Percentiles rank a stretch among this genome's conserved stretches.
Evolutionary conservation across 2,888 invertebrate genomes (phyloP).

Genomic region (Nycteola revayana): DNA sequence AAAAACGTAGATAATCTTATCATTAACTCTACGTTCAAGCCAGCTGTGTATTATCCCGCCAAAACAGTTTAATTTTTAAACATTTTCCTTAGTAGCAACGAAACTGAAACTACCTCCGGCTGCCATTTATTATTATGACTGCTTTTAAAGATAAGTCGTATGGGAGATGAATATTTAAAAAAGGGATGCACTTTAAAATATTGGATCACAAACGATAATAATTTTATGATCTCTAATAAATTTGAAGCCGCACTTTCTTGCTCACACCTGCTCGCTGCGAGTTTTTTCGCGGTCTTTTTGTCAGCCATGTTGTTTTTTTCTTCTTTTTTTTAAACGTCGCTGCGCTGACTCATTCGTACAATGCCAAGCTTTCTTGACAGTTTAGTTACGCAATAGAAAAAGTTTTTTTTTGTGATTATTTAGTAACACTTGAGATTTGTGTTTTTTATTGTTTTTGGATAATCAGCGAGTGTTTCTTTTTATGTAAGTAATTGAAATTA

Average conservation of each 20-base stretch:
- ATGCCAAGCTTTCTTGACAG: slow-evolving; percentile 41
- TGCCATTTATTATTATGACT: too few species aligned
- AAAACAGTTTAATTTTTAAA: too few species aligned
- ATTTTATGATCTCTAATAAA: slow-evolving; percentile 41
- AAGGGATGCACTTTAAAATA: slow-evolving; percentile 1
- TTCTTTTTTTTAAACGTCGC: slow-evolving; percentile 37
- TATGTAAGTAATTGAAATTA: too few species aligned
- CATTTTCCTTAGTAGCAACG: too few species aligned
- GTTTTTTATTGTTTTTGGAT: slow-evolving; percentile 1
- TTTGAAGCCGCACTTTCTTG: slow-evolving; percentile 50
- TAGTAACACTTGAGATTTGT: too few species aligned
- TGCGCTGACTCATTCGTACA: slow-evolving; percentile 41
- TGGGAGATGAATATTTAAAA: too few species aligned
- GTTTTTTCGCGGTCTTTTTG: slow-evolving; percentile 48
- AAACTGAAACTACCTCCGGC: too few species aligned
- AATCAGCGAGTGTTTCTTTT: slow-evolving; percentile 16
- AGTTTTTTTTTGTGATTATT: slow-evolving; percentile 18
- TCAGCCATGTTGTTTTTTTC: slow-evolving; percentile 39
- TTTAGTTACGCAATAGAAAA: slow-evolving; percentile 39
- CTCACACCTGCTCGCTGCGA: slow-evolving; percentile 48
- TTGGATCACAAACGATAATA: slow-evolving; percentile 6
- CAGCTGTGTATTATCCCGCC: too few species aligned
- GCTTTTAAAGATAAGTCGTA: too few species aligned
- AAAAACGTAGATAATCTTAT: too few species aligned
- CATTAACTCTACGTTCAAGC: too few species aligned